Conservation (phyloP, 30 jellyfish, hydroid and myxozoan species). For the Hydra vulgaris region DNA sequence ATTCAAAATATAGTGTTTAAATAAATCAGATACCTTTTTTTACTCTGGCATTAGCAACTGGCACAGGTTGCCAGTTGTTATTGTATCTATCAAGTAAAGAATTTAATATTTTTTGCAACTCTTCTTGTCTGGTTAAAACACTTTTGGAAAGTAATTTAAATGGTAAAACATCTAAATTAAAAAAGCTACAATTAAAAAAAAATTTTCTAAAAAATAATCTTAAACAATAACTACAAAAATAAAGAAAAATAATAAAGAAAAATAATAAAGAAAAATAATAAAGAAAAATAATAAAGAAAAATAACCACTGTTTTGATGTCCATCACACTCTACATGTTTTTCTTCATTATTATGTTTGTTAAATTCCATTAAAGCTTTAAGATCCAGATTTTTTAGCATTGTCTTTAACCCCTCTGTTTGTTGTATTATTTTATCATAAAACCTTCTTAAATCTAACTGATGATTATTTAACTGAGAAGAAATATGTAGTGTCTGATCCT, state of each 20-base stretch:
- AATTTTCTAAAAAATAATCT: neutral
- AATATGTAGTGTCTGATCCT: constrained; percentile 88
- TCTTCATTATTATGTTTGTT: constrained; percentile 1
- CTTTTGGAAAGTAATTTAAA: neutral
- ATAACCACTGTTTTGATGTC: neutral
- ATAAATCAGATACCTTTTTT: too few relatives aligned
- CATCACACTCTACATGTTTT: neutral
- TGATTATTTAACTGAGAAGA: constrained; percentile 96
- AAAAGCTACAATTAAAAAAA: neutral
- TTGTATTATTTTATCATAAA: constrained; percentile 85
- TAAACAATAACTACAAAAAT: neutral
- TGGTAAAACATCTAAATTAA: neutral
- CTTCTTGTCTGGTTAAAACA: constrained; percentile 39
- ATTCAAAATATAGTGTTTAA: too few relatives aligned
- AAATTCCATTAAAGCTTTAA: constrained; percentile 12
- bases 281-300: neutral
- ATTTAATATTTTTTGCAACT: constrained; percentile 58
- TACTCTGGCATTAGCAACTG: neutral
- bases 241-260: neutral
- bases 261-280: neutral
- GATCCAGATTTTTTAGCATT: constrained; percentile 77
- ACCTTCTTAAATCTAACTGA: constrained; percentile 92
- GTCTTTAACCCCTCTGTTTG: constrained; percentile 94
- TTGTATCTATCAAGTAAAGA: constrained; percentile 30
- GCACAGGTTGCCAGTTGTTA: neutral